Conservation (phyloP, 2,113 vertebrate genomes). For the Bufo gargarizans region DNA sequence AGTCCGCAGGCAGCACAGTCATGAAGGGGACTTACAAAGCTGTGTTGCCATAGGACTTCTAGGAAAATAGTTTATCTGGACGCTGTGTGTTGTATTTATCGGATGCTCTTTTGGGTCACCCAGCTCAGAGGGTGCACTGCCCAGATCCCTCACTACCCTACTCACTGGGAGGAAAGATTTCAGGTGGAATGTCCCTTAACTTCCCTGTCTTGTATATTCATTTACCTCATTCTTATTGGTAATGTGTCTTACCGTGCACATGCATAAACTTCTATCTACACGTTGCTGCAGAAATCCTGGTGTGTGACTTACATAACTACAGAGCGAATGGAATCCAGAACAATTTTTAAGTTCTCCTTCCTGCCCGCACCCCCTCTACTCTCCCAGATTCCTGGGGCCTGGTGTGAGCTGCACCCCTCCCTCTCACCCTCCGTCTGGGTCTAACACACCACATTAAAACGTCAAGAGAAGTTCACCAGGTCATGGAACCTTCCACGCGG, state of each 20-base stretch:
- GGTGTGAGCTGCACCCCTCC: not conserved
- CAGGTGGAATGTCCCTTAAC: not conserved
- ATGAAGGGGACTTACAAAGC: too few species aligned
- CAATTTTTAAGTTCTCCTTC: slow-evolving; percentile 22
- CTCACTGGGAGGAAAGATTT: not conserved
- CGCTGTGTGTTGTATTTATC: too few species aligned
- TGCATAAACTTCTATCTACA: not conserved
- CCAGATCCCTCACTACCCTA: too few species aligned
- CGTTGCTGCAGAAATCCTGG: not conserved
- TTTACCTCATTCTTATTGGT: not conserved
- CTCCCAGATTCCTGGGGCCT: slow-evolving; percentile 17
- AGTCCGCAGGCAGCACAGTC: too few species aligned
- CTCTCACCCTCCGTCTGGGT: slow-evolving; percentile 22
- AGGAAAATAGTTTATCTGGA: too few species aligned
- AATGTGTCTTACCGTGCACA: not conserved
- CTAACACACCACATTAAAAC: slow-evolving; percentile 31
- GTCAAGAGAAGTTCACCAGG: slow-evolving; percentile 36
- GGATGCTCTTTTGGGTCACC: too few species aligned
- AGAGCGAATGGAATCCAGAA: slow-evolving; percentile 22
- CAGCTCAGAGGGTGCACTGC: too few species aligned
- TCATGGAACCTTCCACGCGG: slow-evolving; percentile 13
- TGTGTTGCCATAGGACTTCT: too few species aligned
- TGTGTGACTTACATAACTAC: not conserved
- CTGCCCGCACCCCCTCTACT: slow-evolving; percentile 8
- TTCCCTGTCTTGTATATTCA: too few species aligned